phyloP scores from a whole-genome alignment of 2,888 invertebrate species.

The Argyresthia albistria region DNA sequence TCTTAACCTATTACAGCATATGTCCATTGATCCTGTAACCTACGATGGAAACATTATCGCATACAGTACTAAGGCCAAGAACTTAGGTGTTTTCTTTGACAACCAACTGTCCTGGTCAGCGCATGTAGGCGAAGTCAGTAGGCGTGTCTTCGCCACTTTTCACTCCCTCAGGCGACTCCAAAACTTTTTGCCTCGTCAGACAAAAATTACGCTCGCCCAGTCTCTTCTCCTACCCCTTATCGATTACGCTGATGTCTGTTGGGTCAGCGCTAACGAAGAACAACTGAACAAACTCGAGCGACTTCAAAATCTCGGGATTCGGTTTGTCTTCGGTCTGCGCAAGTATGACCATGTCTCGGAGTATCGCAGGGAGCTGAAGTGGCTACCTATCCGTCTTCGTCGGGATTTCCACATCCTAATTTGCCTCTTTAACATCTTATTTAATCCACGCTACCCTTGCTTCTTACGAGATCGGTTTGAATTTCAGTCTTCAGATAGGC shows the following conservation, averaged over 20 bases:
- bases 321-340: conserved; percentile 3
- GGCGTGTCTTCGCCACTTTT: not conserved
- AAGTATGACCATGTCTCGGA: conserved; percentile 1
- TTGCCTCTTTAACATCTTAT: not conserved
- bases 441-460: not conserved
- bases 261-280: not conserved
- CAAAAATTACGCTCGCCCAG: conserved; percentile 1
- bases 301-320: conserved; percentile 3
- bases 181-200: conserved; percentile 1
- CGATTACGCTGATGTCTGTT: conserved; percentile 4
- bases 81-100: conserved; percentile 1
- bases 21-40: no score
- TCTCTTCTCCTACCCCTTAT: conserved; percentile 1
- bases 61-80: not conserved
- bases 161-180: conserved; percentile 2
- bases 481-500: not conserved
- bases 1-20: not conserved
- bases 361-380: not conserved
- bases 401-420: not conserved
- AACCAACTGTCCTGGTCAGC: not conserved
- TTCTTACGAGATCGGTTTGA: not conserved
- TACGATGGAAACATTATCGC: no score
- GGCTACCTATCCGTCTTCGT: not conserved
- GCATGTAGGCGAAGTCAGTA: not conserved
- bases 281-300: conserved; percentile 4